Evolutionary conservation across 2,797 vertebrate species (phyloP), one percentile per base, ranked within the genome.

Genomic region (Sebastes trivittatus): DNA sequence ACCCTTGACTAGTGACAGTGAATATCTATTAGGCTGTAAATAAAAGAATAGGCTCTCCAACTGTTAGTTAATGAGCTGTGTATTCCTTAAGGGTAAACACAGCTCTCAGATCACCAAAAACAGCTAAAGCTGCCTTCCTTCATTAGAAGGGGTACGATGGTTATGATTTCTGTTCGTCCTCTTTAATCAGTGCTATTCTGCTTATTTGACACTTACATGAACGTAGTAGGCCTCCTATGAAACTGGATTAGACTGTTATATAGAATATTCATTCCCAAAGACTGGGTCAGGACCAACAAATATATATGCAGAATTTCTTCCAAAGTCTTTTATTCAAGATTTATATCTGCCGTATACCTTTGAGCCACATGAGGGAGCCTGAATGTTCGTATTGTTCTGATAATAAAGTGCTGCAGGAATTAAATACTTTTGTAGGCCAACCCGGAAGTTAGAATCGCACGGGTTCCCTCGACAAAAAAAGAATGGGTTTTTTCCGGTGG

Each of bases 11-110:
- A 92, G 95, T 95, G 95, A 96, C 95, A 96, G 94, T 93, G 94
- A 95, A 96, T 96, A 94, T 96, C 94, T 96, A 94, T 96, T 95
- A 95, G 93, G 92, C 89, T 93, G 92, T 94, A 95, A 96, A 96
- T 94, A 95, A 93, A 94, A 94, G 90, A 95, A 95, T 90, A 92
- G 90, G 85, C 81, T 87, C 78, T 93, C 70, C 16, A 74, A 75
- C 63, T 76, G 72, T 86, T 88, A 23, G 73, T 82, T 92, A 92
- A 94, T 92, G 89, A 91, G 84, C 75, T 79, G 76, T 86, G 75
- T 82, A 76, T 87, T 88, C 86, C 87, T 90, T 77, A 18, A 68
- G 79, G 88, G 42, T 77, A 81, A 87, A 84, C 72, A 63, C 36
- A 11, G 75, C 65, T 56, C 59, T 72, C 66, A 75, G 60, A 86